Evolutionary conservation across 1,140 invertebrate genomes (phyloP), one percentile per base, ranked within the genome.

Genomic region (Whitmania pigra): DNA sequence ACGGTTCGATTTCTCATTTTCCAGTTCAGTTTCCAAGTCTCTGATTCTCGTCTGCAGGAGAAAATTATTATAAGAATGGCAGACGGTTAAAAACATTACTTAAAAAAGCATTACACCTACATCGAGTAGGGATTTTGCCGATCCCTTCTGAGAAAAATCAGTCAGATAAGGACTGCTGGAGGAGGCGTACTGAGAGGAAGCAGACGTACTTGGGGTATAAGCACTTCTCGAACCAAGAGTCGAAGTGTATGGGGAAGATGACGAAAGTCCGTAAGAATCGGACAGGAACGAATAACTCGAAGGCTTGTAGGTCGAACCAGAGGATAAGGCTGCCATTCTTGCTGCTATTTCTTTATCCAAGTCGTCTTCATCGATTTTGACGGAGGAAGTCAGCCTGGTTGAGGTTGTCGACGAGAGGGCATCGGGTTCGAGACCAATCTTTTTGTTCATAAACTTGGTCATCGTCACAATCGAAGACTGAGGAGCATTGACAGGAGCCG

Each of bases 371-470:
- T 63, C 57, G 29, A 63, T 63, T 15, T 63, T 63, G 15, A 63
- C 57, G 15, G 57, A 63, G 20, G 22, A 25, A 31, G 29, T 31
- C 57, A 63, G 57, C 11, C 57, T 22, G 9, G 57, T 63, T 63
- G 57, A 63, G 9, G 57, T 25, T 13, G 57, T 63, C 57, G 57
- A 31, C 15, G 57, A 22, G 29, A 63, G 29, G 9, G 57, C 29
- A 20, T 63, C 57, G 29, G 57, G 22, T 22, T 63, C 57, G 6
- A 31, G 29, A 0, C 6, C 22, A 31, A 25, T 22, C 57, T 63
- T 63, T 31, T 63, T 63, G 57, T 31, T 63, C 57, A 63, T 63
- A 31, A 63, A 63, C 57, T 63, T 63, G 3, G 57, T 63, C 57
- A 63, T 63, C 22, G 57, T 25, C 22, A 63, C 57, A 20, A 63